Percentiles rank a stretch among this genome's conserved stretches.
Evolutionary conservation across 2,113 vertebrate genomes (phyloP).

Genomic region (Connochaetes taurinus): DNA sequence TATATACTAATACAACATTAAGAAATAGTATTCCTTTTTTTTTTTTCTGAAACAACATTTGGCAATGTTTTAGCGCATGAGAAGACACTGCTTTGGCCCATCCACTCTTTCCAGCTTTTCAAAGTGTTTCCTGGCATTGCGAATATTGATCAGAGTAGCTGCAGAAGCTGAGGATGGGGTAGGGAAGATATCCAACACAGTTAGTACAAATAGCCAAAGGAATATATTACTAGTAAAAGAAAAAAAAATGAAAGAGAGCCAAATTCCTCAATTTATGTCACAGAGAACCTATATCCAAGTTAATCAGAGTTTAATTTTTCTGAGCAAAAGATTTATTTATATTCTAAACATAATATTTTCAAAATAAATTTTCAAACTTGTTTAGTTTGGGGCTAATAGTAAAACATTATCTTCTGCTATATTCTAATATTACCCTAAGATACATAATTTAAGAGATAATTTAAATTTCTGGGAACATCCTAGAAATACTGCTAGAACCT

Average conservation of each 20-base stretch:
- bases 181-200: slow-evolving; percentile 45
- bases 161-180: slow-evolving; percentile 86
- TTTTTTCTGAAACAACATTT: slow-evolving; percentile 1
- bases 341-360: slow-evolving; percentile 22
- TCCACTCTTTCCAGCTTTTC: slow-evolving; percentile 99
- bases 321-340: neutral
- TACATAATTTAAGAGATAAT: neutral
- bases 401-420: neutral
- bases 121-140: slow-evolving; percentile 98
- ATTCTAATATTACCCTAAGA: slow-evolving; percentile 24
- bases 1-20: slow-evolving; percentile 70
- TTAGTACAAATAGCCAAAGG: slow-evolving; percentile 41
- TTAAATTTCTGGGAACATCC: slow-evolving; percentile 15
- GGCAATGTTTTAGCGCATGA: slow-evolving; percentile 85
- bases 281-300: slow-evolving; percentile 8
- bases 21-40: slow-evolving; percentile 55
- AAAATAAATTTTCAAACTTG: slow-evolving; percentile 33
- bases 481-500: slow-evolving; percentile 3
- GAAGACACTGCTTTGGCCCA: slow-evolving; percentile 96
- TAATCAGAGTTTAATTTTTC: slow-evolving; percentile 37
- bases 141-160: slow-evolving; percentile 98
- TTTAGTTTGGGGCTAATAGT: slow-evolving; percentile 21
- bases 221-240: slow-evolving; percentile 50
- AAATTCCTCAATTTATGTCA: slow-evolving; percentile 38
- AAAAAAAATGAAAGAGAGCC: slow-evolving; percentile 8